Conservation (phyloP, 2,888 invertebrate species). For the Volucella bombylans region DNA sequence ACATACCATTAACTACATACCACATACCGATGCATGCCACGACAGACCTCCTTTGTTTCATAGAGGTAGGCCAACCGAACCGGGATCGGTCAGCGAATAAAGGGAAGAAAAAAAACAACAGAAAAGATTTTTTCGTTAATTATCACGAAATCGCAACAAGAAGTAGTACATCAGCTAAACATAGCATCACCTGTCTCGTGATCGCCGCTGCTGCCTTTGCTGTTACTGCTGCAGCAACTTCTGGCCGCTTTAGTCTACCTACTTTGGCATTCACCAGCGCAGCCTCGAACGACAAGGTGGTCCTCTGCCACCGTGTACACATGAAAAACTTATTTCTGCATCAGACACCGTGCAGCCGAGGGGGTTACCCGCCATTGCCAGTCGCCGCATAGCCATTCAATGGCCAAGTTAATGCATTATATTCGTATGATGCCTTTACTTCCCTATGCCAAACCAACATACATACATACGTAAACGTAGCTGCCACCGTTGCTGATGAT, state of each 20-base stretch:
- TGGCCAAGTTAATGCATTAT: constrained; percentile 60
- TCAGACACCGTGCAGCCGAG: constrained; percentile 64
- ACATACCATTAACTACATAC: constrained; percentile 68
- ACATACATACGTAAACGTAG: not conserved
- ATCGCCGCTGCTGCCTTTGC: constrained; percentile 68
- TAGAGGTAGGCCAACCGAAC: constrained; percentile 46
- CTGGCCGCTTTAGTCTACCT: constrained; percentile 62
- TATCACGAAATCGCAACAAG: constrained; percentile 79
- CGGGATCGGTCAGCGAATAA: constrained; percentile 54
- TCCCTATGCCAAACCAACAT: constrained; percentile 12
- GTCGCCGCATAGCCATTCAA: constrained; percentile 9
- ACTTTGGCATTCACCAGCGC: constrained; percentile 67
- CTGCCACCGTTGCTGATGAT: constrained; percentile 36
- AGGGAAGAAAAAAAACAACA: constrained; percentile 28
- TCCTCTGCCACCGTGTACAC: constrained; percentile 68
- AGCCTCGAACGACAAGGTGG: constrained; percentile 75
- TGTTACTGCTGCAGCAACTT: too few species aligned
- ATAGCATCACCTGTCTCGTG: constrained; percentile 71
- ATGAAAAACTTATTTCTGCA: constrained; percentile 71
- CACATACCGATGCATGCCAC: constrained; percentile 35
- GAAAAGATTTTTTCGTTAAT: constrained; percentile 76
- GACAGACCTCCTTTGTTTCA: constrained; percentile 57
- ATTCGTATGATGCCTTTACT: constrained; percentile 34
- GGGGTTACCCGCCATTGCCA: constrained; percentile 25
- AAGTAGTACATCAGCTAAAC: constrained; percentile 75